Evolutionary conservation across 2,113 vertebrate genomes (phyloP).

Genomic region (Pygathrix nemaeus): DNA sequence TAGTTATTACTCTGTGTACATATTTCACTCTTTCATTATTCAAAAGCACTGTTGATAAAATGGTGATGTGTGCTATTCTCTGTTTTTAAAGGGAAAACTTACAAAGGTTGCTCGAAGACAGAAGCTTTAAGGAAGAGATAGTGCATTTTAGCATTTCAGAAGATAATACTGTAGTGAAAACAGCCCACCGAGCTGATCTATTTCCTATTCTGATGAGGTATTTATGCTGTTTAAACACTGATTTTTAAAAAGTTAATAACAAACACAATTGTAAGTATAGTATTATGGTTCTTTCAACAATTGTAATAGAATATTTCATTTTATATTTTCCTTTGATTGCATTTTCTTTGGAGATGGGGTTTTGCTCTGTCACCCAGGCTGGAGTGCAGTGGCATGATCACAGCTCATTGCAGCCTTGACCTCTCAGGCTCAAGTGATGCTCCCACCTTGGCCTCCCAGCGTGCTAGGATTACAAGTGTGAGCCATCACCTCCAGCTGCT

Average conservation of each 20-base stretch:
- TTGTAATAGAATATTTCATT: neutral
- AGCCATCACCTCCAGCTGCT: too few relatives aligned
- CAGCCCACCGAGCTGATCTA: constrained; percentile 89
- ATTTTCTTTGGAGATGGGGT: too few relatives aligned
- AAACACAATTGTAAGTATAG: neutral
- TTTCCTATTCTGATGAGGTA: constrained; percentile 97
- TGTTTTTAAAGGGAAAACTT: constrained; percentile 91
- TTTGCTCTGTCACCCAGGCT: too few relatives aligned
- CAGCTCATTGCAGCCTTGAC: too few relatives aligned
- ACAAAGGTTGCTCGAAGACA: constrained; percentile 94
- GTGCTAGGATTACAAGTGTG: too few relatives aligned
- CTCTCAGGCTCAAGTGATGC: too few relatives aligned
- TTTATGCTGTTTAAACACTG: neutral
- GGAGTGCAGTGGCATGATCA: too few relatives aligned
- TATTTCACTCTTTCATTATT: neutral
- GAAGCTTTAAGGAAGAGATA: constrained; percentile 97
- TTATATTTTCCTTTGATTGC: neutral
- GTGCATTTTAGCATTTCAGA: constrained; percentile 96
- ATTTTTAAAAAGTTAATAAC: neutral
- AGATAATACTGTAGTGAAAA: constrained; percentile 89
- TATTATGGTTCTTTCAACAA: neutral
- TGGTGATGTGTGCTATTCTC: constrained; percentile 5
- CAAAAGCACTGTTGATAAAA: neutral
- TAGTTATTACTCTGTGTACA: neutral
- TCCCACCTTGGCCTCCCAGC: too few relatives aligned